Base-by-base conservation (phyloP, 1,140 invertebrate species). In the Aphaenogaster floridana region DNA sequence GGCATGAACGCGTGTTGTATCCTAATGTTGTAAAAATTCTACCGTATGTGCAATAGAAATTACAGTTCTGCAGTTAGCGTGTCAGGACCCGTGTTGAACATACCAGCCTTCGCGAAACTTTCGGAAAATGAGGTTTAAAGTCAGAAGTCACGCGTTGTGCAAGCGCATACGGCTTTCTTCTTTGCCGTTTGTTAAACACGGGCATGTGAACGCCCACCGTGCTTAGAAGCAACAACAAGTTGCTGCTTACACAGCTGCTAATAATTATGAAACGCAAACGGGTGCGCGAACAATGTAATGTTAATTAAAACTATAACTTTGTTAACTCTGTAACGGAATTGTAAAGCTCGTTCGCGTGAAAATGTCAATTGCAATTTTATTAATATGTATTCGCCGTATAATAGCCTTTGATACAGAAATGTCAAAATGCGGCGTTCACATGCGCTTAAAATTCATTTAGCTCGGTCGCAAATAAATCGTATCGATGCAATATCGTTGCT, bases 61-160 rank as follows among this genome's bases (percentile, higher is more conserved):
- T 54, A 54, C 34, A n/a, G 15, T 54, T 72, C 21, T 50, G 21
- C 13, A 34, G 68, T 52, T 72, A 54, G 69, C 48, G 28, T 72
- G 48, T 52, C 45, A 48, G 7, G 28, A 13, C 48, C 9, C 28
- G 15, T 71, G 50, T 54, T 54, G 34, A 72, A 52, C 50, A 36
- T 72, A 54, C 36, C 28, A 7, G 15, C 34, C 9, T 54, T 72
- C 13, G 50, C 34, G 69, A 54, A 71, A 72, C 48, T 72, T 72
- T 54, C 15, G 69, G 50, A 36, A 54, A 72, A 54, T 54, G 28
- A 72, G 48, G 69, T 54, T 54, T 72, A 72, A 72, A 72, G 50
- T 54, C 69, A 54, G 34, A 54, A 72, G 50, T 54, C 69, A 72
- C 48, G 69, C 36, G 63, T 4, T 17, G 63, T 64, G 34, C 7